A percentile compares a stretch with the other conserved stretches of the same genome.
These are phyloP conservation scores for Carcinoscorpius rotundicauda DNA, from an alignment of 1,140 invertebrate species.

Conservation along the genomic window DNA sequence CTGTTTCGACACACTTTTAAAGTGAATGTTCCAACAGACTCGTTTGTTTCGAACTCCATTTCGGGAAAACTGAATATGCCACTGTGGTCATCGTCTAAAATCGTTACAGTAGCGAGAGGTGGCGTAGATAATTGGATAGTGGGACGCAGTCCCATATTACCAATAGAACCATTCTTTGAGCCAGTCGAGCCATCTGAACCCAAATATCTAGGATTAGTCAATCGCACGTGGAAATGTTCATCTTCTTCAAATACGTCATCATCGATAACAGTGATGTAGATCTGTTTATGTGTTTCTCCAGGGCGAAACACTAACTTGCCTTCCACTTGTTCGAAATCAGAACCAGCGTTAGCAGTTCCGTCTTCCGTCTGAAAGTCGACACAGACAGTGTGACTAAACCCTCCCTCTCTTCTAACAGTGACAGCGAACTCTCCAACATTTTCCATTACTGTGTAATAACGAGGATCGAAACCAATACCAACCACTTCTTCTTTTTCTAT, in stretches of 20 bases:
- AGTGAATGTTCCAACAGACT: constrained; percentile 77
- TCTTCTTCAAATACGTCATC: constrained; percentile 98
- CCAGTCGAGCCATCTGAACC: background rate
- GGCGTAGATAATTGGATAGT: constrained; percentile 52
- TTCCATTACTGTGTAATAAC: constrained; percentile 95
- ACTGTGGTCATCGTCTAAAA: constrained; percentile 96
- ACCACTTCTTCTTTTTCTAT: constrained; percentile 38
- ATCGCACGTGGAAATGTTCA: constrained; percentile 88
- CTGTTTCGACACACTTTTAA: constrained; percentile 71
- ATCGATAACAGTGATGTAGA: constrained; percentile 88
- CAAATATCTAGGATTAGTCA: constrained; percentile 37
- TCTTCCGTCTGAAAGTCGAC: constrained; percentile 59
- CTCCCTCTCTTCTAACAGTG: constrained; percentile 66
- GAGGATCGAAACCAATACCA: constrained; percentile 79
- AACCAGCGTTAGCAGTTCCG: constrained; percentile 32
- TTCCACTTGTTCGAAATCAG: constrained; percentile 45
- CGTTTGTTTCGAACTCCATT: constrained; percentile 70
- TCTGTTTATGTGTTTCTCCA: constrained; percentile 70
- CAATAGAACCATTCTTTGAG: constrained; percentile 1
- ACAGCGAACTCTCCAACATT: constrained; percentile 88
- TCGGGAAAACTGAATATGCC: constrained; percentile 89
- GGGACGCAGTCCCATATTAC: constrained; percentile 13
- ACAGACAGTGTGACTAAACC: constrained; percentile 54
- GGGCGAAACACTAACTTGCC: constrained; percentile 75
- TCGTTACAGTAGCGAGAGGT: constrained; percentile 87